A percentile compares a stretch with the other conserved stretches of the same genome.
Evolutionary conservation across 1,140 invertebrate species (phyloP).

Genomic region (Lucilia cuprina): DNA sequence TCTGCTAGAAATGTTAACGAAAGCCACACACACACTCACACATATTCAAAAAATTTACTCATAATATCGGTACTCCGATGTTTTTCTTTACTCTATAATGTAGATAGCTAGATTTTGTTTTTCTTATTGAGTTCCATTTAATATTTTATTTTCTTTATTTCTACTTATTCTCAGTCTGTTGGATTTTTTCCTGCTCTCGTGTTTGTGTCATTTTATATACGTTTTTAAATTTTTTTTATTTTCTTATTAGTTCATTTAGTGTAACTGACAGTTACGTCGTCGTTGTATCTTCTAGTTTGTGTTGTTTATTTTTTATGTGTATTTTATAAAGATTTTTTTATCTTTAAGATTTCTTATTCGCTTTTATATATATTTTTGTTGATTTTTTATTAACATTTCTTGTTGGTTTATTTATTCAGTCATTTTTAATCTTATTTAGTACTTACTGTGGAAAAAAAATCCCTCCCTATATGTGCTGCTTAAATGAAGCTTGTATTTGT

Average conservation of each 20-base stretch:
- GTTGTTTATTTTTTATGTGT: slow-evolving; percentile 28
- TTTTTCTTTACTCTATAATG: no score
- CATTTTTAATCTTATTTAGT: slow-evolving; percentile 1
- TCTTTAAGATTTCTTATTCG: slow-evolving; percentile 18
- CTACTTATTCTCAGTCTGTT: neutral
- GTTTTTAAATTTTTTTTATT: slow-evolving; percentile 26
- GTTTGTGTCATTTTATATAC: neutral
- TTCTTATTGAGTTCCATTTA: slow-evolving; percentile 36
- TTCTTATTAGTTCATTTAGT: slow-evolving; percentile 41
- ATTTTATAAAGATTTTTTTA: slow-evolving; percentile 12
- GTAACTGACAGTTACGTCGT: slow-evolving; percentile 38
- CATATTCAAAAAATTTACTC: neutral
- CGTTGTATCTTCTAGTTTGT: slow-evolving; percentile 30
- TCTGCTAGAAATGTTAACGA: slow-evolving; percentile 6
- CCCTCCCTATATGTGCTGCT: slow-evolving; percentile 33
- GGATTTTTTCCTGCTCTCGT: neutral
- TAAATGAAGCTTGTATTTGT: slow-evolving; percentile 43
- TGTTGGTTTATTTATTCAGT: neutral
- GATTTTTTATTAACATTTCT: slow-evolving; percentile 12
- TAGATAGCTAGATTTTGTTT: neutral
- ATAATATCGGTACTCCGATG: neutral
- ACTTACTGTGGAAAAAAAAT: neutral
- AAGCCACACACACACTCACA: neutral
- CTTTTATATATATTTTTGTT: slow-evolving; percentile 3
- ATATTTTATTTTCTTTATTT: neutral